These are phyloP conservation scores for Lontra canadensis DNA, from an alignment of 2,113 vertebrate genomes.

Conservation along the genomic window DNA sequence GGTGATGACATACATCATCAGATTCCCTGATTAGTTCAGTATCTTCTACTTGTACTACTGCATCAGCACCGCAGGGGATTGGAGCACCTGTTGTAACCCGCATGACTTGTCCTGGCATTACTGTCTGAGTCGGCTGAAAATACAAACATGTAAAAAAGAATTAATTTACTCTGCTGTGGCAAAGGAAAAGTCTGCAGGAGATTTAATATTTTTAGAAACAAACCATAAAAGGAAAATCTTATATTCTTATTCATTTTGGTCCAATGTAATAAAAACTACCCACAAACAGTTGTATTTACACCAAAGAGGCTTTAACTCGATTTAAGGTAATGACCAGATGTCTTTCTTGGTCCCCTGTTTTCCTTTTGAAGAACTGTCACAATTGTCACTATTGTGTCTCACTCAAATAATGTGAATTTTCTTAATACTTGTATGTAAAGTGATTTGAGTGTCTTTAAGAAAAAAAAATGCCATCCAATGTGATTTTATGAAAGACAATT, in stretches of 20 bases:
- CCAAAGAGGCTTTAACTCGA: background rate
- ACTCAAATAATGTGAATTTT: conserved; percentile 37
- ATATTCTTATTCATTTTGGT: conserved; percentile 26
- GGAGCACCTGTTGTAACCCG: conserved; percentile 98
- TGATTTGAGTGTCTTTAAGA: background rate
- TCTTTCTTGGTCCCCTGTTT: background rate
- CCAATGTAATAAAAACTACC: background rate
- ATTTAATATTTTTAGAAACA: conserved; percentile 50
- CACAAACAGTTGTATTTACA: background rate
- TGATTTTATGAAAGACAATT: conserved; percentile 29
- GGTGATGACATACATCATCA: conserved; percentile 92
- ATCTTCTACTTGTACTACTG: conserved; percentile 98
- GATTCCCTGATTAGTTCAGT: conserved; percentile 99
- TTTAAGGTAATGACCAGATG: conserved; percentile 17
- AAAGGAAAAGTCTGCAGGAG: conserved; percentile 36
- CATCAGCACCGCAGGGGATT: conserved; percentile 99
- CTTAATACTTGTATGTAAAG: background rate
- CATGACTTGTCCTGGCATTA: conserved; percentile 99
- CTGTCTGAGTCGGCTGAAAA: conserved; percentile 96
- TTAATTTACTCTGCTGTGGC: conserved; percentile 1
- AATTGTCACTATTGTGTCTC: background rate
- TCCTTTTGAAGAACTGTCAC: conserved; percentile 18
- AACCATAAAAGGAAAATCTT: conserved; percentile 35
- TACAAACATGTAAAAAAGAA: conserved; percentile 49
- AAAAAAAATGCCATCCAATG: conserved; percentile 7